These are phyloP conservation scores for Molanna angustata DNA, from an alignment of 2,888 invertebrate species.

Conservation along the genomic window DNA sequence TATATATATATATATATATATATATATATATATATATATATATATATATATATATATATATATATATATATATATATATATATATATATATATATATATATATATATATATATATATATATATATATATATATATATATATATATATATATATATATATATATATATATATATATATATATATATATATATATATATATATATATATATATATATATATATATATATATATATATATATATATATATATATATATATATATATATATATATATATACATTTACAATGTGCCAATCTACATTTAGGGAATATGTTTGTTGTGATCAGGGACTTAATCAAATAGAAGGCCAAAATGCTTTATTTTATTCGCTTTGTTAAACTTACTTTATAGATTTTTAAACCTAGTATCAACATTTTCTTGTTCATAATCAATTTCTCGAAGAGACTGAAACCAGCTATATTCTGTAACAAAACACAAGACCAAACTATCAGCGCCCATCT, in stretches of 20 bases:
- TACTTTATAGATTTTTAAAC: too few relatives aligned
- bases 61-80: background rate
- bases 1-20: constrained; percentile 12
- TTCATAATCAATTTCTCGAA: too few relatives aligned
- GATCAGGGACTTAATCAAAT: too few relatives aligned
- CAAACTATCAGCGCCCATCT: too few relatives aligned
- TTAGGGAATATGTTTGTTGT: too few relatives aligned
- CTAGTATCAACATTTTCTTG: too few relatives aligned
- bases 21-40: constrained; percentile 13
- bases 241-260: background rate
- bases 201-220: background rate
- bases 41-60: constrained; percentile 5
- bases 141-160: background rate
- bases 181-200: background rate
- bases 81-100: background rate
- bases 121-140: background rate
- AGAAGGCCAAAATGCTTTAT: too few relatives aligned
- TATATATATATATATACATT: background rate
- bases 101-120: background rate
- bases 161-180: background rate
- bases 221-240: background rate
- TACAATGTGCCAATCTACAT: too few relatives aligned
- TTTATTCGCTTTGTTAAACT: too few relatives aligned
- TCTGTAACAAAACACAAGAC: too few relatives aligned
- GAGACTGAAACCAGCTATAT: too few relatives aligned